Base-by-base conservation (phyloP, 2,113 vertebrate species). In the Motacilla alba region DNA sequence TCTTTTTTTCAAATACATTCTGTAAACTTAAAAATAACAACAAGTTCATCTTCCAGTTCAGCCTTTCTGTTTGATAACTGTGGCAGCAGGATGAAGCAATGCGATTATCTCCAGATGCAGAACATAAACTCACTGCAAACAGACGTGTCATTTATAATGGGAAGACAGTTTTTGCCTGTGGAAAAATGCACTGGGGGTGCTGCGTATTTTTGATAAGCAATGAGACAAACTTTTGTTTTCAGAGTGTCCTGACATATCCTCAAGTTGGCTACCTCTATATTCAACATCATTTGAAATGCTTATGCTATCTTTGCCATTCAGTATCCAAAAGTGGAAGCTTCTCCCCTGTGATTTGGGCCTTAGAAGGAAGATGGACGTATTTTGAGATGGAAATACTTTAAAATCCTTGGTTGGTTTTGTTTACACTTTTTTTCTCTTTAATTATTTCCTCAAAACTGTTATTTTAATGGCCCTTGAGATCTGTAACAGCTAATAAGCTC, bases 51-150 rank as follows among this genome's bases (percentile, higher is more conserved):
- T 75, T 49, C 44, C 62, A 72, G 12, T 63, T 87, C 62, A 76
- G 30, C 33, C 58, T 83, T 73, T 13, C 31, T 68, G 3, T 85
- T 88, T 79, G 37, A 52, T 94, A 78, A 5, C 30, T 30, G 35
- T 55, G 43, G 58, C 62, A 91, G 58, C 11, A 66, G 58, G 15
- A 49, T 88, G 59, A 79, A 79, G 27, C 27, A 72, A 63, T 39
- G 8, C 1, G 30, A 82, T 88, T 67, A 68, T 79, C 14, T 41
- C 44, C 33, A 79, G 44, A 63, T 3, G 4, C 0, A 0, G 24
- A 79, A 47, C 70, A 75, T 10, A 75, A 90, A 31, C 26, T 67
- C 52, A 43, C 43, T 46, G 59, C 39, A 79, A 63, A 77, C 18
- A 81, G 43, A 87, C 2, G 8, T 21, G 18, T 24, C 23, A 28